Base-by-base conservation (phyloP, 1,140 invertebrate species). In the Caenorhabditis inopinata region DNA sequence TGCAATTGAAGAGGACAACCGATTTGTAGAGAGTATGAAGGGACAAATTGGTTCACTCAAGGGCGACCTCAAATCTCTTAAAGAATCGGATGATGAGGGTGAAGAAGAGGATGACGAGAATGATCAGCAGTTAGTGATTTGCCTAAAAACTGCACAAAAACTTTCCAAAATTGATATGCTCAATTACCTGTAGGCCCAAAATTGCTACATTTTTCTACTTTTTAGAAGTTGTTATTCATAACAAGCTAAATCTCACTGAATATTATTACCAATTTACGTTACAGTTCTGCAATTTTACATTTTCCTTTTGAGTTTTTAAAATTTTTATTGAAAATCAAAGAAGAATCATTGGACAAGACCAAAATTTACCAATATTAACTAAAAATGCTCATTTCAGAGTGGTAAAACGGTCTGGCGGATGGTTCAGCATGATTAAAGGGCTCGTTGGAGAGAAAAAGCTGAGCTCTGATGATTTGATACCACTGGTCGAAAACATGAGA, bases 401-500 rank as follows among this genome's bases (percentile, higher is more conserved):
- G 2, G 49, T 73, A 6, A 79, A 53, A 27, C 62, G 74, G 25
- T 76, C 49, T 76, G 79, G 73, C 48, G 86, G 86, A 27, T 83
- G 85, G 85, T 85, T 89, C 73, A 85, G 87, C 49, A 85, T 88
- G 25, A 84, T 89, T 23, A 88, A 89, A 58, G 86, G 81, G 47
- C 77, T 85, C 21, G 84, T 86, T 18, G 81, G 82, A 29, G 89
- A 85, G 76, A 89, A 85, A 80, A 90, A 89, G 25, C 90, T 90
- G 80, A 89, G 89, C 27, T 82, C 91, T 80, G 86, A 62, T 87
- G 90, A 94, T 76, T 93, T 99, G 91, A 90, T 92, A 81, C 94
- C 96, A 0, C 93, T 93, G 45, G 89, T 99, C 80, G 96, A 98
- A 58, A 97, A 98, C 89, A 91, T 99, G 90, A 94, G 93, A 81